Base-by-base conservation (phyloP, 2,888 invertebrate genomes). In the Pardosa pseudoannulata region DNA sequence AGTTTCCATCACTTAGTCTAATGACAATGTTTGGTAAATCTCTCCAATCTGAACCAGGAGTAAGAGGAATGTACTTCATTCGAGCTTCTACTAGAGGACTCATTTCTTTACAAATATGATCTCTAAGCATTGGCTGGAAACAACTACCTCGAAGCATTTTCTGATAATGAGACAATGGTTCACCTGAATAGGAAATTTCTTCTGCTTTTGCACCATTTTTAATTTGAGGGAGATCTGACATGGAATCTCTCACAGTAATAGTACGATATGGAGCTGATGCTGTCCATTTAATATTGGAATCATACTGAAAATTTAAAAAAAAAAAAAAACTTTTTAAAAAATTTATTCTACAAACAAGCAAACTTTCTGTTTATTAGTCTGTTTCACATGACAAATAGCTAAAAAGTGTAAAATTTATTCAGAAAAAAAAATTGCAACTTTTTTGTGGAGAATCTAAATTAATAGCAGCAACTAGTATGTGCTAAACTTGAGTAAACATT, bases 71-170 rank as follows among this genome's bases (percentile, higher is more conserved):
- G 88, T 95, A 93, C 28, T 93, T 92, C 90, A 97, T 96, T 79
- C 96, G 93, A 0, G 95, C 95, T 91, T 94, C 95, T 0, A 96
- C 95, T 39, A 96, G 91, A 0, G 95, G 94, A 41, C 95, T 94
- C 95, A 96, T 95, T 90, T 96, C 95, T 91, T 96, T 96, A 91
- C 96, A 96, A 87, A 96, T 94, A 90, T 97, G 96, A 91, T 96
- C 96, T 9, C 93, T 92, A 41, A 95, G 91, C 82, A 94, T 92
- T 0, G 81, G 93, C 92, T 83, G 92, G 93, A 88, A 93, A 93
- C 88, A 93, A 93, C 83, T 92, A 92, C 41, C 93, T 83, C 96
- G 92, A 89, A 95, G 93, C 92, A 91, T 91, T 89, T 94, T 93
- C 91, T 96, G 96, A 91, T 96, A 96, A 91, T 96, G 94, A 3